Evolutionary conservation across 2,113 vertebrate species (phyloP).

Genomic region (Lycocorax pyrrhopterus): DNA sequence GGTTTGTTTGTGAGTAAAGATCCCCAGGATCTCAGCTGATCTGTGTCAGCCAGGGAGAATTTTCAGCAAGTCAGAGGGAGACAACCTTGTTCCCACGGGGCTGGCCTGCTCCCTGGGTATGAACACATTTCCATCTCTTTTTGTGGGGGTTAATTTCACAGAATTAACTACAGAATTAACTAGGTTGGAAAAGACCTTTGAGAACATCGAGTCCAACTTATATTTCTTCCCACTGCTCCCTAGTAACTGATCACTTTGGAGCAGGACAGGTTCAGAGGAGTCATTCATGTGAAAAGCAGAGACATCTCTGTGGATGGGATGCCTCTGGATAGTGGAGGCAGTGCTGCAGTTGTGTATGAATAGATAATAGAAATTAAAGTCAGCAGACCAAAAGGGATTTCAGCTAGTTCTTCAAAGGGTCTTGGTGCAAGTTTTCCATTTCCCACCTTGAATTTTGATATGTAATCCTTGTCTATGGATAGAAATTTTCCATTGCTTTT

Average conservation of each 20-base stretch:
- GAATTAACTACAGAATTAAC: neutral
- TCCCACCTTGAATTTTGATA: neutral
- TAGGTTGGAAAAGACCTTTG: neutral
- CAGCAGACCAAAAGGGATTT: neutral
- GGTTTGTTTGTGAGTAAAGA: neutral
- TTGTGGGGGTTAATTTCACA: neutral
- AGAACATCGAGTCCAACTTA: neutral
- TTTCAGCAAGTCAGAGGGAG: neutral
- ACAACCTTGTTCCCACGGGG: neutral
- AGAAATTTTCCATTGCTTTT: neutral
- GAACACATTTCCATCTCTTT: neutral
- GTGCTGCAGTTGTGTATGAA: neutral
- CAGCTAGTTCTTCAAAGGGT: neutral
- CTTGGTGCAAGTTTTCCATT: neutral
- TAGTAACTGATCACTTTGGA: neutral
- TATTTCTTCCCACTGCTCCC: neutral
- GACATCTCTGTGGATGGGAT: neutral
- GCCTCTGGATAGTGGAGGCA: neutral
- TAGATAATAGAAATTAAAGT: neutral
- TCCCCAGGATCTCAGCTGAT: neutral
- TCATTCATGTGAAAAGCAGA: neutral
- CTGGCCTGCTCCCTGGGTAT: neutral
- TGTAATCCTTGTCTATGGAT: neutral
- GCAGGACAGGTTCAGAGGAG: neutral
- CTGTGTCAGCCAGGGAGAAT: neutral